phyloP scores from a whole-genome alignment of 2,888 invertebrate genomes.

The Perdita meconis region DNA sequence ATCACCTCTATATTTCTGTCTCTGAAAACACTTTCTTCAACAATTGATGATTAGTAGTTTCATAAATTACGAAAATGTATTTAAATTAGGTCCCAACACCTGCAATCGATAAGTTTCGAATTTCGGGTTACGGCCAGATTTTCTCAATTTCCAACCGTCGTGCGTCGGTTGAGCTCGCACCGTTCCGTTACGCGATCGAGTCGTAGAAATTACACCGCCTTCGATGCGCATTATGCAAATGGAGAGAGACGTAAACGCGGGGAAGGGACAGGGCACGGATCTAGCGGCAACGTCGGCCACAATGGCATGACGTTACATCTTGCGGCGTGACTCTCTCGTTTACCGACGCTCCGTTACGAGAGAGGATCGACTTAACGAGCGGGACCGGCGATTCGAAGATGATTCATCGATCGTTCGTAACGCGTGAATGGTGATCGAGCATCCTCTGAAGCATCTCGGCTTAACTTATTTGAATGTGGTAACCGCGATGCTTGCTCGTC shows the following conservation, averaged over 20 bases:
- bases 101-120: too few relatives aligned
- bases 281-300: conserved; percentile 27
- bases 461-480: conserved; percentile 16
- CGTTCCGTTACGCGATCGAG: not conserved
- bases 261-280: not conserved
- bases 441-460: conserved; percentile 22
- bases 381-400: conserved; percentile 41
- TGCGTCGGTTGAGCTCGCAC: conserved; percentile 13
- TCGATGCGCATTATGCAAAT: conserved; percentile 28
- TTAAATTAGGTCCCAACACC: too few relatives aligned
- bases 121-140: too few relatives aligned
- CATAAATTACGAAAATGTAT: too few relatives aligned
- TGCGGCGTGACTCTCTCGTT: conserved; percentile 56
- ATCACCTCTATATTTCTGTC: too few relatives aligned
- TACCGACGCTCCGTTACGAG: conserved; percentile 23
- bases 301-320: conserved; percentile 55
- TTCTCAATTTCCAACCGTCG: too few relatives aligned
- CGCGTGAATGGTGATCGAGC: conserved; percentile 43
- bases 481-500: not conserved
- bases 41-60: too few relatives aligned
- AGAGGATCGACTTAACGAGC: conserved; percentile 57
- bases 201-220: conserved; percentile 18
- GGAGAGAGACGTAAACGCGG: not conserved
- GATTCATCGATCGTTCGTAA: conserved; percentile 56
- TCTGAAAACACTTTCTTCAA: too few relatives aligned